Percentiles rank a stretch among this genome's conserved stretches.
Evolutionary conservation across 35 echinoderm and acorn worm species (phyloP).

Genomic region (Hemicentrotus pulcherrimus): DNA sequence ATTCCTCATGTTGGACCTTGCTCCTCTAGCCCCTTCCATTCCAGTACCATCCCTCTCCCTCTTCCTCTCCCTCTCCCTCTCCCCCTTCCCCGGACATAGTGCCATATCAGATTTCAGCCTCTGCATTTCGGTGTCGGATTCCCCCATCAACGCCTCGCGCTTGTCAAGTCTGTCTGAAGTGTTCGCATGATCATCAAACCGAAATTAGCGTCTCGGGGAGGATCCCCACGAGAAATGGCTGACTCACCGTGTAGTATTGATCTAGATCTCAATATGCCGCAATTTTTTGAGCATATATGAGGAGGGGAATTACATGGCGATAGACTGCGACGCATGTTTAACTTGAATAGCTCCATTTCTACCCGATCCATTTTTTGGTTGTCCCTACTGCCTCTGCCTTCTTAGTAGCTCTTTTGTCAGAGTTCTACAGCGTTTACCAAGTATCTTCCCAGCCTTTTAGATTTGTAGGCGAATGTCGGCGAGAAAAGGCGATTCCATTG

Average conservation of each 20-base stretch:
- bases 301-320: neutral
- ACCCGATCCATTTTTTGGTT: neutral
- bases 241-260: neutral
- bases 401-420: neutral
- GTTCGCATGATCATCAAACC: neutral
- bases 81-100: neutral
- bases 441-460: neutral
- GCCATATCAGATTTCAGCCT: neutral
- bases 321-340: neutral
- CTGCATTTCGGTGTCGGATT: neutral
- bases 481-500: neutral
- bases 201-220: neutral
- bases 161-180: constrained; percentile 7
- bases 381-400: neutral
- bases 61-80: neutral
- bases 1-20: neutral
- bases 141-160: neutral
- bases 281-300: constrained; percentile 20
- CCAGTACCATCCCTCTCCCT: no score
- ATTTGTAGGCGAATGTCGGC: neutral
- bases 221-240: neutral
- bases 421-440: neutral
- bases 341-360: neutral
- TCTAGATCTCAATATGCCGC: constrained; percentile 9
- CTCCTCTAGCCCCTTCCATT: neutral